A percentile compares a stretch with the other conserved stretches of the same genome.
These are phyloP conservation scores for Netelia fuscicornis DNA, from an alignment of 2,888 invertebrate genomes.

Conservation along the genomic window DNA sequence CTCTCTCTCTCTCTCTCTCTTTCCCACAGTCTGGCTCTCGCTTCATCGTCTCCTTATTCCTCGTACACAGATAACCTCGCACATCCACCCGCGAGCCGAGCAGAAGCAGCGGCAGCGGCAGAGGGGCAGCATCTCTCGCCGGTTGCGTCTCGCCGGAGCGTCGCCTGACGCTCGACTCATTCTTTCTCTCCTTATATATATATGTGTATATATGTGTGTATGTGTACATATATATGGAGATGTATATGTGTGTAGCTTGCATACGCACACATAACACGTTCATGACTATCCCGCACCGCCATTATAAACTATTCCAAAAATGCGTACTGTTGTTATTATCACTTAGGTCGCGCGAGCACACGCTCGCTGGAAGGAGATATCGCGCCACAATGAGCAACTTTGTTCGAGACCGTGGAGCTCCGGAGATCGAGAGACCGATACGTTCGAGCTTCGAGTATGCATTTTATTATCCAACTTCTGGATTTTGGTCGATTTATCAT, in stretches of 20 bases:
- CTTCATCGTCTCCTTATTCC: constrained; percentile 52
- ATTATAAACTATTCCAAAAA: constrained; percentile 80
- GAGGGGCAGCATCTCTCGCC: constrained; percentile 61
- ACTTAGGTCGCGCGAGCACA: constrained; percentile 70
- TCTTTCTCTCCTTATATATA: constrained; percentile 49
- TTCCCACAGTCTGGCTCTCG: constrained; percentile 50
- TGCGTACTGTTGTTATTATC: constrained; percentile 80
- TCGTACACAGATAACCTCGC: constrained; percentile 48
- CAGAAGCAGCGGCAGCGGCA: constrained; percentile 60
- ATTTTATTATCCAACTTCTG: constrained; percentile 2
- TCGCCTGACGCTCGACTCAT: constrained; percentile 59
- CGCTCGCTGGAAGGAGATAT: constrained; percentile 65
- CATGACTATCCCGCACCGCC: constrained; percentile 40
- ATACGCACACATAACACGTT: constrained; percentile 18
- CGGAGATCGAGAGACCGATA: constrained; percentile 20
- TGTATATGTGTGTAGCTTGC: constrained; percentile 24
- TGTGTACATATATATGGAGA: neutral
- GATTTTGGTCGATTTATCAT: no score
- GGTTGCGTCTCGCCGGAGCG: constrained; percentile 64
- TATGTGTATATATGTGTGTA: neutral
- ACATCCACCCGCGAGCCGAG: constrained; percentile 55
- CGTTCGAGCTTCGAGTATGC: constrained; percentile 5
- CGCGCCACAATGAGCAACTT: constrained; percentile 71
- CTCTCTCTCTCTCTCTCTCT: constrained; percentile 52
- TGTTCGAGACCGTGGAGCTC: constrained; percentile 57